Percentiles rank a stretch among this genome's conserved stretches.
Conservation (phyloP, 2,797 vertebrate species). For the Pantherophis alleghaniensis region DNA sequence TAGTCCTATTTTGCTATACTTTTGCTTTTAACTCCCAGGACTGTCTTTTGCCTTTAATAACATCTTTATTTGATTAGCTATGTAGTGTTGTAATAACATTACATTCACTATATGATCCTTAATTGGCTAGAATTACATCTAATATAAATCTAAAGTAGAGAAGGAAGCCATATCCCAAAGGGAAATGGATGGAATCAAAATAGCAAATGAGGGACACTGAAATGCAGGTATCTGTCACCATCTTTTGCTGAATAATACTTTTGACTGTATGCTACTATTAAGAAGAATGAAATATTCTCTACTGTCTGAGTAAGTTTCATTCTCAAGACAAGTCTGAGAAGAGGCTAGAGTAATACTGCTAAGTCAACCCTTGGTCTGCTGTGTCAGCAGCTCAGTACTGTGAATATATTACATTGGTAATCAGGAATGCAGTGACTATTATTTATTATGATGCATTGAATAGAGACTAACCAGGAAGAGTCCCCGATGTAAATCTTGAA, state of each 20-base stretch:
- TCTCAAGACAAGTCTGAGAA: neutral
- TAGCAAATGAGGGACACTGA: neutral
- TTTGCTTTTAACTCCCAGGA: neutral
- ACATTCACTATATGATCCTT: neutral
- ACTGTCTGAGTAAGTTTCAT: neutral
- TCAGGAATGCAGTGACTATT: neutral
- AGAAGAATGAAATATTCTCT: neutral
- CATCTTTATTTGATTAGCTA: neutral
- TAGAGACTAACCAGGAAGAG: conserved; percentile 34
- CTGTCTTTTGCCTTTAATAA: neutral
- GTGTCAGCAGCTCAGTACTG: neutral
- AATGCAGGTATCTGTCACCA: neutral
- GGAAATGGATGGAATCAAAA: neutral
- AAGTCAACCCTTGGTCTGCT: neutral
- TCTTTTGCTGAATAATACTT: neutral
- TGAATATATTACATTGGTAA: neutral
- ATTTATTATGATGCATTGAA: conserved; percentile 25
- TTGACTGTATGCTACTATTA: neutral
- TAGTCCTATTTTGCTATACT: neutral
- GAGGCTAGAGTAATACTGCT: neutral
- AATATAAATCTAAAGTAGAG: neutral
- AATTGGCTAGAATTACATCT: neutral
- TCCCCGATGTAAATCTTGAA: conserved; percentile 40
- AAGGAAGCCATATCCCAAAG: neutral
- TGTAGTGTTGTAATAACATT: neutral